phyloP scores from a whole-genome alignment of 2,797 vertebrate species.

The Distichodus sexfasciatus region DNA sequence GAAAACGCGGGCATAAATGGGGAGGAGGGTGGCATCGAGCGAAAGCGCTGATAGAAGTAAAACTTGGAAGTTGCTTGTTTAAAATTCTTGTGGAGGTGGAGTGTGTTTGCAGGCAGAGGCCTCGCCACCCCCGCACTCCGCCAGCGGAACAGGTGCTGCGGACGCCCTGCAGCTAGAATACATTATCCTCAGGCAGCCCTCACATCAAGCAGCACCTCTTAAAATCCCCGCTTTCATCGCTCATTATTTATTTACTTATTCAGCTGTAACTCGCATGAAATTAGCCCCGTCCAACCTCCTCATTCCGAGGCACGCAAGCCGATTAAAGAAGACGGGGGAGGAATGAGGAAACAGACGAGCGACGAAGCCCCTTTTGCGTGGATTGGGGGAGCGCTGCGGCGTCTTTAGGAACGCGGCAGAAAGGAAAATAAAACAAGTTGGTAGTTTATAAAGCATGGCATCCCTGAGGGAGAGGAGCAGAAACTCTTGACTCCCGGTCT shows the following conservation, averaged over 20 bases:
- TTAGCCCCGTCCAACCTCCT: constrained; percentile 65
- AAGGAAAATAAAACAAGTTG: constrained; percentile 29
- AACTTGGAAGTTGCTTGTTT: constrained; percentile 7
- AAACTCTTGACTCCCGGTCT: constrained; percentile 5
- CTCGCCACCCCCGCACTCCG: constrained; percentile 11
- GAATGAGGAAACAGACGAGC: constrained; percentile 22
- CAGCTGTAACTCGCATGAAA: constrained; percentile 72
- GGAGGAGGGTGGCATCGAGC: no score
- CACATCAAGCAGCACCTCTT: constrained; percentile 62
- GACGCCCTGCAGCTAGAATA: constrained; percentile 65
- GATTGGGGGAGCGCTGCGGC: constrained; percentile 48
- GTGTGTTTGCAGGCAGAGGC: constrained; percentile 13
- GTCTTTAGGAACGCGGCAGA: constrained; percentile 49
- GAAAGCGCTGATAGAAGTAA: constrained; percentile 11
- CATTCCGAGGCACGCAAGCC: constrained; percentile 57
- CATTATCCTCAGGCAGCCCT: constrained; percentile 66
- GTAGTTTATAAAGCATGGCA: constrained; percentile 29
- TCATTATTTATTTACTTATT: constrained; percentile 71
- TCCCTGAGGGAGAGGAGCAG: constrained; percentile 16
- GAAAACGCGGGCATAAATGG: background rate
- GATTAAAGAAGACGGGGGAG: constrained; percentile 60
- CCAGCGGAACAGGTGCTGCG: constrained; percentile 49
- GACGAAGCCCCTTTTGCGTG: background rate
- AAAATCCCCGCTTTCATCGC: constrained; percentile 65
- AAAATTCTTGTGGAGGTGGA: constrained; percentile 6